Percentiles rank a stretch among this genome's conserved stretches.
phyloP scores from a whole-genome alignment of 1,140 invertebrate species.

The Chionoecetes opilio region DNA sequence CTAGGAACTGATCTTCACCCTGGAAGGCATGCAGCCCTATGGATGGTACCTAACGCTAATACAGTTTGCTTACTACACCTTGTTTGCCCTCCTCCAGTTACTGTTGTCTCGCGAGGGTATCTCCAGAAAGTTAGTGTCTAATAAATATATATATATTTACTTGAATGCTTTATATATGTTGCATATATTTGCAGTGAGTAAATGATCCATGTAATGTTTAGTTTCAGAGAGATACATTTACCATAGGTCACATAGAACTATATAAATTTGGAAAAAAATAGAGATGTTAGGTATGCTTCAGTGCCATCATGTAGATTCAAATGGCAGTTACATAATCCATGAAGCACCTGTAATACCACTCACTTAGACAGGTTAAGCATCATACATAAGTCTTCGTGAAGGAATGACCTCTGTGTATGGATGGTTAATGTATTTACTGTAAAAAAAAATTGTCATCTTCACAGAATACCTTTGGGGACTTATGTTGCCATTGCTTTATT shows the following conservation, averaged over 20 bases:
- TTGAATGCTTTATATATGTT: too few species aligned
- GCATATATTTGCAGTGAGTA: background rate
- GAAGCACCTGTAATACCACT: too few species aligned
- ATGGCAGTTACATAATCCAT: too few species aligned
- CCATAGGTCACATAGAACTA: too few species aligned
- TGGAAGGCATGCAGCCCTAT: conserved; percentile 93
- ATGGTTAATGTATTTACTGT: too few species aligned
- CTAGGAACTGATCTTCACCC: conserved; percentile 94
- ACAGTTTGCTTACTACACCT: conserved; percentile 94
- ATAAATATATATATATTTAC: conserved; percentile 29
- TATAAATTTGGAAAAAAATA: too few species aligned
- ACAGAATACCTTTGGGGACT: conserved; percentile 90
- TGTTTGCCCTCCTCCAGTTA: conserved; percentile 92
- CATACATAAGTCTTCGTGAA: background rate
- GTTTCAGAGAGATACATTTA: background rate
- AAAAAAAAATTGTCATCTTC: conserved; percentile 46
- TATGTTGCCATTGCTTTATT: conserved; percentile 93
- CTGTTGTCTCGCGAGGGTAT: conserved; percentile 86
- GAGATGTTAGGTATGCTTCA: too few species aligned
- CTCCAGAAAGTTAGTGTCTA: conserved; percentile 88
- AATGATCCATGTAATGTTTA: conserved; percentile 77
- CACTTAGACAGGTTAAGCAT: too few species aligned
- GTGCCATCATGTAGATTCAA: too few species aligned
- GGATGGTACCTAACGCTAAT: conserved; percentile 97
- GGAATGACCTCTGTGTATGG: background rate